Evolutionary conservation across 2,113 vertebrate species (phyloP).

Genomic region (Triplophysa rosa): DNA sequence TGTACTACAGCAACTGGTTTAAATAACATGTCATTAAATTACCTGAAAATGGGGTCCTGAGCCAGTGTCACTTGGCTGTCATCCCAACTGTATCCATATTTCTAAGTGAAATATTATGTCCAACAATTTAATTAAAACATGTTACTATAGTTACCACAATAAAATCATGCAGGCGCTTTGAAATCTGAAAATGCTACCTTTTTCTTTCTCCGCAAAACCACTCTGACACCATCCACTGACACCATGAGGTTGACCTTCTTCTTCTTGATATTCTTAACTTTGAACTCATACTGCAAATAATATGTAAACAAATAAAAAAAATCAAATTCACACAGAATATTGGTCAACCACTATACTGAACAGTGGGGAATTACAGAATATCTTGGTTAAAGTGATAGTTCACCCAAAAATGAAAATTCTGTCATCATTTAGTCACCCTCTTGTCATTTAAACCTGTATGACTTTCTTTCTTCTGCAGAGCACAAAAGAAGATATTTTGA

Average conservation of each 20-base stretch:
- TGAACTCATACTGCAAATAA: constrained; percentile 88
- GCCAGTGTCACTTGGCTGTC: constrained; percentile 88
- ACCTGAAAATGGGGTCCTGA: constrained; percentile 97
- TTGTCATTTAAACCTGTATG: too few relatives aligned
- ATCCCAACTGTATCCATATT: constrained; percentile 91
- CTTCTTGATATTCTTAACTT: constrained; percentile 98
- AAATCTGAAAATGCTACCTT: constrained; percentile 69
- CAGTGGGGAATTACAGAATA: too few relatives aligned
- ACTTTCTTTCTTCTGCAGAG: too few relatives aligned
- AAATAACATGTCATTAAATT: constrained; percentile 9
- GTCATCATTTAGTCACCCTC: too few relatives aligned
- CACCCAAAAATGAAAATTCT: too few relatives aligned
- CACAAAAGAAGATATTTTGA: too few relatives aligned
- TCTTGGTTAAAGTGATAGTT: too few relatives aligned
- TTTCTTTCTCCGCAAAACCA: constrained; percentile 91
- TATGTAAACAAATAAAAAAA: constrained; percentile 5
- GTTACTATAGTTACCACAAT: not conserved
- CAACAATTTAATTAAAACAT: not conserved
- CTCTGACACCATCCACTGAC: constrained; percentile 87
- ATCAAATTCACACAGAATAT: not conserved
- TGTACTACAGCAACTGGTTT: not conserved
- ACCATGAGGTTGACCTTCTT: constrained; percentile 95
- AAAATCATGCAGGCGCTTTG: too few relatives aligned
- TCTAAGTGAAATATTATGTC: constrained; percentile 70
- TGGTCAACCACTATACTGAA: too few relatives aligned